Evolutionary conservation across 2,888 invertebrate species (phyloP).

Genomic region (Acholoe squamosa): DNA sequence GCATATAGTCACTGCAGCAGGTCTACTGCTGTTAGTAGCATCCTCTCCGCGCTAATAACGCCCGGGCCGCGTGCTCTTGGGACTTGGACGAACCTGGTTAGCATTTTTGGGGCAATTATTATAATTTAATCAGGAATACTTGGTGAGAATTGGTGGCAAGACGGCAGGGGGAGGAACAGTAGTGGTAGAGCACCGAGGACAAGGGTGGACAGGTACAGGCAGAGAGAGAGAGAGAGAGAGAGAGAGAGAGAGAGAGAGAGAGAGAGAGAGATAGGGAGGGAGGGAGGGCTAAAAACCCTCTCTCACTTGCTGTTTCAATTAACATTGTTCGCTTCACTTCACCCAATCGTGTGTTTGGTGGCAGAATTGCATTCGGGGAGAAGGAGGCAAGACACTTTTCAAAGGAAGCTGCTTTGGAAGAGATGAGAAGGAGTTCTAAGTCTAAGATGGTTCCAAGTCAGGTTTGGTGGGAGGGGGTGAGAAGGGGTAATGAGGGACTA

Average conservation of each 20-base stretch:
- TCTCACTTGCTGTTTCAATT: conserved; percentile 31
- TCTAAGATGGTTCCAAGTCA: background rate
- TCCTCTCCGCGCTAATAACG: background rate
- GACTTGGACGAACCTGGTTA: background rate
- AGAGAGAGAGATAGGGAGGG: too few relatives aligned
- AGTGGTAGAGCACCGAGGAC: background rate
- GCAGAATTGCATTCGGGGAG: background rate
- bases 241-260: too few relatives aligned
- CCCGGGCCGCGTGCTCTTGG: background rate
- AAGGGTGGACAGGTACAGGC: background rate
- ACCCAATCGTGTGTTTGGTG: conserved; percentile 34
- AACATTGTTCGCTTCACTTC: conserved; percentile 37
- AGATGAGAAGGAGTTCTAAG: background rate
- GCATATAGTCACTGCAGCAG: too few relatives aligned
- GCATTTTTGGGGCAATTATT: conserved; percentile 24
- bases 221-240: background rate
- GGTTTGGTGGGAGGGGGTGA: conserved; percentile 1
- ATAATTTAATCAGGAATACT: background rate
- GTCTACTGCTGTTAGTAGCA: too few relatives aligned
- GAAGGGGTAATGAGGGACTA: background rate
- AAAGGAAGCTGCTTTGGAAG: background rate
- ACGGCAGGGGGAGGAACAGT: background rate
- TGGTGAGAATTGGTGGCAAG: background rate
- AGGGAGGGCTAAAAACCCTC: background rate
- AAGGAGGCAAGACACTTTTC: conserved; percentile 22